phyloP scores from a whole-genome alignment of 2,888 invertebrate genomes.

The Pristionchus maxplancki region DNA sequence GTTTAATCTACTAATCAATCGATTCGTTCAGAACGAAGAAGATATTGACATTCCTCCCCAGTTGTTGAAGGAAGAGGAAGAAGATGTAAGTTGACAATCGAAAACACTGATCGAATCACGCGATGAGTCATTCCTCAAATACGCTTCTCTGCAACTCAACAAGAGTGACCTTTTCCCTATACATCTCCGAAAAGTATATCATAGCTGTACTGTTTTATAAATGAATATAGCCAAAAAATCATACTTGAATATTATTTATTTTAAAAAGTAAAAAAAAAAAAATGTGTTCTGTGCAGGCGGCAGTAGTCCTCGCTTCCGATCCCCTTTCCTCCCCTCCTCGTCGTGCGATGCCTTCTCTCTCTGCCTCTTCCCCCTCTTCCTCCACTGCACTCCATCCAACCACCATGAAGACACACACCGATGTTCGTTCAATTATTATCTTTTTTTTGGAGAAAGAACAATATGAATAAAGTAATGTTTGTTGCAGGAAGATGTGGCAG shows the following conservation, averaged over 20 bases:
- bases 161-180: background rate
- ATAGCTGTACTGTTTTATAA: no score
- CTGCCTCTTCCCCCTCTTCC: background rate
- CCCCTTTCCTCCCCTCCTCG: background rate
- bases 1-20: background rate
- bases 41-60: background rate
- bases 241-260: no score
- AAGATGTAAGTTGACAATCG: background rate
- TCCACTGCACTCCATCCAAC: constrained; percentile 29
- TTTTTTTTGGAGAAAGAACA: background rate
- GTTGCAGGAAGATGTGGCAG: constrained; percentile 9
- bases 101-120: background rate
- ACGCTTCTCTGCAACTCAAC: background rate
- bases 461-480: no score
- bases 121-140: background rate
- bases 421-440: background rate
- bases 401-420: background rate
- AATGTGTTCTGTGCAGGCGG: background rate
- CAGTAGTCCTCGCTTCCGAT: background rate
- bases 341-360: background rate
- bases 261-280: no score
- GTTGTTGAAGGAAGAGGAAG: background rate
- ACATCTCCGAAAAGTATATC: no score
- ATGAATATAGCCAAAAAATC: no score
- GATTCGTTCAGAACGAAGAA: background rate